Evolutionary conservation across 2,113 vertebrate genomes (phyloP).

Genomic region (Myodes glareolus): DNA sequence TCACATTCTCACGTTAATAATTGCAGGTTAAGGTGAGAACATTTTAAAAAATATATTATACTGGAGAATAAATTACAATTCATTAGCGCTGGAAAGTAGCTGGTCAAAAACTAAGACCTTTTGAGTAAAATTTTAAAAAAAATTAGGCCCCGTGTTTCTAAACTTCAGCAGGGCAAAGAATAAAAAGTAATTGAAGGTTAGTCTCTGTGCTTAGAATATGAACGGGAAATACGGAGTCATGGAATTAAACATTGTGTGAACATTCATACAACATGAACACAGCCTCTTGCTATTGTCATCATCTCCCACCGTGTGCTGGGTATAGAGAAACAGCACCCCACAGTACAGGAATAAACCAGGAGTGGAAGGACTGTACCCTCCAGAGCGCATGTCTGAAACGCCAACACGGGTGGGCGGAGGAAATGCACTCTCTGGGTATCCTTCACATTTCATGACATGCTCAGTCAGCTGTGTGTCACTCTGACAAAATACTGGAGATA

Average conservation of each 20-base stretch:
- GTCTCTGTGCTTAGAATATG: background rate
- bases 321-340: background rate
- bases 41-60: background rate
- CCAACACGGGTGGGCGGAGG: background rate
- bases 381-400: background rate
- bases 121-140: conserved; percentile 41
- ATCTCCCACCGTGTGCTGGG: background rate
- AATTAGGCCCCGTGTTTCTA: background rate
- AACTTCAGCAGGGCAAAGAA: background rate
- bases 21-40: background rate
- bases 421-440: background rate
- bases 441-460: background rate
- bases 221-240: background rate
- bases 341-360: background rate
- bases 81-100: background rate
- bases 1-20: conserved; percentile 7
- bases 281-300: background rate
- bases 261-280: background rate
- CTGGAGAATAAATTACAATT: conserved; percentile 29
- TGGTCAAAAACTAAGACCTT: background rate
- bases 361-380: background rate
- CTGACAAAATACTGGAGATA: background rate
- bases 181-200: background rate
- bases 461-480: background rate
- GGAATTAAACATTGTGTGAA: background rate